Evolutionary conservation across 2,888 invertebrate genomes (phyloP).

Genomic region (Poecilus cupreus): DNA sequence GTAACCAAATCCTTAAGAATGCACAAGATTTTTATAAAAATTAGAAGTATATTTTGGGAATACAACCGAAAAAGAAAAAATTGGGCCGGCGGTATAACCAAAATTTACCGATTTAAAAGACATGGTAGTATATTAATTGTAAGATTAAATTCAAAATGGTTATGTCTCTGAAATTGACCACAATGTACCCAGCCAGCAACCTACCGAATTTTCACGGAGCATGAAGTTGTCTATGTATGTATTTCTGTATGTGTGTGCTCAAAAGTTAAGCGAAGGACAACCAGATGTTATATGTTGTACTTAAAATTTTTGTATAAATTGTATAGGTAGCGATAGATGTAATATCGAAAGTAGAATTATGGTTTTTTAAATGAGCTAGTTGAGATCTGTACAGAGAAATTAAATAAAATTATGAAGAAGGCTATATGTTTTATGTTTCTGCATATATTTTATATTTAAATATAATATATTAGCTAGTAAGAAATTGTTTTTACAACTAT

Average conservation of each 20-base stretch:
- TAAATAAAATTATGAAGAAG: background rate
- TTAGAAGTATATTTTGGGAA: background rate
- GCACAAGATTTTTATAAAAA: too few relatives aligned
- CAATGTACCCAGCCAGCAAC: background rate
- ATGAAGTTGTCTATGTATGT: slow-evolving; percentile 17
- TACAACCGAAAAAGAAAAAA: slow-evolving; percentile 1
- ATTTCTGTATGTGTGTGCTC: background rate
- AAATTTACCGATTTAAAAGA: background rate
- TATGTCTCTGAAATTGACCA: slow-evolving; percentile 12
- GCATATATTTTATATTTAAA: slow-evolving; percentile 11
- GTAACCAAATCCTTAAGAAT: too few relatives aligned
- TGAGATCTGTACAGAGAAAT: background rate
- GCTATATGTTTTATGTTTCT: slow-evolving; percentile 5
- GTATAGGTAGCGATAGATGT: slow-evolving; percentile 12
- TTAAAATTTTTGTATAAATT: slow-evolving; percentile 24
- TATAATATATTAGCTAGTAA: background rate
- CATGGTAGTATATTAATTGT: too few relatives aligned
- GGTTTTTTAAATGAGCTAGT: slow-evolving; percentile 2
- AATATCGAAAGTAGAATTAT: slow-evolving; percentile 8
- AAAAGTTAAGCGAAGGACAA: slow-evolving; percentile 10
- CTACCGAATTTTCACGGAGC: slow-evolving; percentile 3
- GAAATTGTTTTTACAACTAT: background rate
- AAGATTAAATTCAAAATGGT: background rate
- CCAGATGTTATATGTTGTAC: slow-evolving; percentile 16
- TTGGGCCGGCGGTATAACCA: slow-evolving; percentile 1